Evolutionary conservation across 2,113 vertebrate species (phyloP).

Genomic region (Lycaon pictus): DNA sequence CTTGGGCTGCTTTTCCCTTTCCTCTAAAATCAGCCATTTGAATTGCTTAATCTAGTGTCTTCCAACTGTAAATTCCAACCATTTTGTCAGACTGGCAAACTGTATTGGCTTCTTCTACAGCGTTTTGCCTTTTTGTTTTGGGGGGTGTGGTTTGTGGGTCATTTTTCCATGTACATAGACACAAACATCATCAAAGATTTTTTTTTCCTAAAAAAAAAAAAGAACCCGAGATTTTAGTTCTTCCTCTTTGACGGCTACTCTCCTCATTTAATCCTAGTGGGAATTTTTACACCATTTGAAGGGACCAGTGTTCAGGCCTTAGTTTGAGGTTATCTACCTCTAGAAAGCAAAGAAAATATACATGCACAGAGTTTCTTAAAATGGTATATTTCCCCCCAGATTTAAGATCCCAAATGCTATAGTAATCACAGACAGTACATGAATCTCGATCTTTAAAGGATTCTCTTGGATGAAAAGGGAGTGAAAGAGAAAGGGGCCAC

Average conservation of each 20-base stretch:
- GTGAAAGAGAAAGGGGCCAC: neutral
- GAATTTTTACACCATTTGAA: neutral
- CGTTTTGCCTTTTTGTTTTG: neutral
- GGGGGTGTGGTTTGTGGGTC: neutral
- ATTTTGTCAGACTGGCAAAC: neutral
- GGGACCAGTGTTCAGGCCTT: conserved; percentile 11
- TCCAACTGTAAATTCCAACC: neutral
- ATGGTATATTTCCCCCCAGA: neutral
- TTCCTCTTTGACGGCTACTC: neutral
- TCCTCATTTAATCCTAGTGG: neutral
- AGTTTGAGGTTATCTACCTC: conserved; percentile 45
- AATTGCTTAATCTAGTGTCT: neutral
- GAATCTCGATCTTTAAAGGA: neutral
- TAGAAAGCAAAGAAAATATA: conserved; percentile 42
- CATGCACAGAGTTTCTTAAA: conserved; percentile 31
- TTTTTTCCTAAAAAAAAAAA: neutral
- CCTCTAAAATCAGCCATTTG: conserved; percentile 28
- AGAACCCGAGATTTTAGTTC: neutral
- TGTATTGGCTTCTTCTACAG: neutral
- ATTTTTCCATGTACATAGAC: neutral
- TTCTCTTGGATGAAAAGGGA: conserved; percentile 22
- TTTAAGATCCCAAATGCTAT: neutral
- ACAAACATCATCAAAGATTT: neutral
- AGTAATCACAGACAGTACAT: neutral
- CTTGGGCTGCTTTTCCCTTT: neutral